A percentile compares a stretch with the other conserved stretches of the same genome.
These are phyloP conservation scores for Protosalanx chinensis DNA, from an alignment of 2,797 vertebrate genomes.

Conservation along the genomic window DNA sequence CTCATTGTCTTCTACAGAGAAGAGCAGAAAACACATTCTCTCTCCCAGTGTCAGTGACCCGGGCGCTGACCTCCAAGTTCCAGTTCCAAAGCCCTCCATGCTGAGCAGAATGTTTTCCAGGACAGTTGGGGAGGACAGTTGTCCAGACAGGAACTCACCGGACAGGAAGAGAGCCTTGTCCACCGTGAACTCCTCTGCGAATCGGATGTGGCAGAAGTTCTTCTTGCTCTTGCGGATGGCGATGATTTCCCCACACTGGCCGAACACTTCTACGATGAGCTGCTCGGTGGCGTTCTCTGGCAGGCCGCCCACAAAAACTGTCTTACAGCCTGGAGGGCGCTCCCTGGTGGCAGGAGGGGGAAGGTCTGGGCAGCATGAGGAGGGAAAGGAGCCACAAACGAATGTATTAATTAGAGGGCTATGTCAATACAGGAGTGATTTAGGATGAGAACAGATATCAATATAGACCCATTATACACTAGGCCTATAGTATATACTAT, in stretches of 20 bases:
- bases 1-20: not conserved
- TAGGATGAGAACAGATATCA: not conserved
- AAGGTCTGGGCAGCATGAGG: slow-evolving; percentile 76
- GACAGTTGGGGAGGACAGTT: not conserved
- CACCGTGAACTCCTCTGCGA: slow-evolving; percentile 89
- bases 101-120: not conserved
- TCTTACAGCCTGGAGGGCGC: slow-evolving; percentile 94
- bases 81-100: too few relatives aligned
- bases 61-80: too few relatives aligned
- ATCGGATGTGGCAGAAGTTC: slow-evolving; percentile 95
- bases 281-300: slow-evolving; percentile 90
- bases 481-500: not conserved
- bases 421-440: not conserved
- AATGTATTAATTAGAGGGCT: slow-evolving; percentile 1
- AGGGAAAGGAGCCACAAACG: not conserved
- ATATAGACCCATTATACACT: not conserved
- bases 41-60: not conserved
- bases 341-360: slow-evolving; percentile 90
- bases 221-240: slow-evolving; percentile 96
- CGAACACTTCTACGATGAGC: slow-evolving; percentile 92
- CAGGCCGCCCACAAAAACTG: slow-evolving; percentile 92
- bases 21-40: not conserved
- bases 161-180: slow-evolving; percentile 94
- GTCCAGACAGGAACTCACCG: slow-evolving; percentile 65
- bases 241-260: slow-evolving; percentile 90